phyloP scores from a whole-genome alignment of 2,888 invertebrate species.

The Marronus borbonicus region DNA sequence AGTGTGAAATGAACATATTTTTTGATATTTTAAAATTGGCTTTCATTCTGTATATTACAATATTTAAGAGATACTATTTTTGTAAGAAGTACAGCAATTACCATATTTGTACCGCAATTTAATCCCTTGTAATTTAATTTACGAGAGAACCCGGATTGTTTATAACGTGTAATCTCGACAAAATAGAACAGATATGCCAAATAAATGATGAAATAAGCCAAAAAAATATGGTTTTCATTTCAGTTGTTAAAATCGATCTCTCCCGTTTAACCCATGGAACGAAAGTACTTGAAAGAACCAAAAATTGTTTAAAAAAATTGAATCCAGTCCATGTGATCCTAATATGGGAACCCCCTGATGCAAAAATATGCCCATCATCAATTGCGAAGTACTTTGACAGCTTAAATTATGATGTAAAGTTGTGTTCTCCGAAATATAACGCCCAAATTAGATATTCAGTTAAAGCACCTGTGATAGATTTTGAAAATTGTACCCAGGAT shows the following conservation, averaged over 20 bases:
- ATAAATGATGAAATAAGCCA: background rate
- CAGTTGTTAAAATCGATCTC: conserved; percentile 73
- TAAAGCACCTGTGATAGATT: conserved; percentile 67
- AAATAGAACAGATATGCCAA: background rate
- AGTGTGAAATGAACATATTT: no score
- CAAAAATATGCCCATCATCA: conserved; percentile 74
- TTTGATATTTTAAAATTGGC: no score
- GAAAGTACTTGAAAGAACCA: conserved; percentile 70
- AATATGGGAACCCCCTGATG: conserved; percentile 73
- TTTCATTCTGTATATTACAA: background rate
- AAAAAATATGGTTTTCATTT: conserved; percentile 54
- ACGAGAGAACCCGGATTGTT: conserved; percentile 30
- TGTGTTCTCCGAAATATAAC: conserved; percentile 68
- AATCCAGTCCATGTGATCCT: conserved; percentile 70
- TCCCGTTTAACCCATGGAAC: conserved; percentile 70
- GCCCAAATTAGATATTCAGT: conserved; percentile 66
- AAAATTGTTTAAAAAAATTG: conserved; percentile 67
- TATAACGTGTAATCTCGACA: background rate
- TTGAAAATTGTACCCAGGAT: conserved; percentile 60
- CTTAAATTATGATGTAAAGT: conserved; percentile 68
- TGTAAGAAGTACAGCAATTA: conserved; percentile 9
- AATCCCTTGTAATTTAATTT: conserved; percentile 4
- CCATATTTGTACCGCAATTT: conserved; percentile 7
- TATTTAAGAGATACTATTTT: conserved; percentile 12
- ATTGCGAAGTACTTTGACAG: conserved; percentile 74